A percentile compares a stretch with the other conserved stretches of the same genome.
Conservation (phyloP, 2,888 invertebrate species). For the Nephrotoma flavescens region DNA sequence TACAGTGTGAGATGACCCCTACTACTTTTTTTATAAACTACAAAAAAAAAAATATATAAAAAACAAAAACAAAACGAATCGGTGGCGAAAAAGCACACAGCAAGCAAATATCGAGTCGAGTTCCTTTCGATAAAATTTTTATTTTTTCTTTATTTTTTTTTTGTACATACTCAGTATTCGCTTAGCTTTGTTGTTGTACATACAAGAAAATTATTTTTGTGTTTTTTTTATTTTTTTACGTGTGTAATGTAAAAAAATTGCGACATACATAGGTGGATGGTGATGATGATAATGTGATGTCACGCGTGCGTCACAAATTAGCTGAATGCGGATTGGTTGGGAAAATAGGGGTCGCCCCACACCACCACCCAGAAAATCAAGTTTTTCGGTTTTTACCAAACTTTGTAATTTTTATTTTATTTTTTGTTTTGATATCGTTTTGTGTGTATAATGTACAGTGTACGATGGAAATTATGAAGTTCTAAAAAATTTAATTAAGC, state of each 20-base stretch:
- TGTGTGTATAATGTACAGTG: neutral
- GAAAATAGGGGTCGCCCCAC: neutral
- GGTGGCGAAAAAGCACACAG: neutral
- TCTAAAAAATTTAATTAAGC: neutral
- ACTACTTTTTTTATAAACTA: neutral
- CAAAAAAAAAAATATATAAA: neutral
- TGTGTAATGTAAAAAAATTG: neutral
- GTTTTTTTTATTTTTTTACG: neutral
- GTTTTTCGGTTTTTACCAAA: neutral
- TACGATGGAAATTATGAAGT: neutral
- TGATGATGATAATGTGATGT: conserved; percentile 5
- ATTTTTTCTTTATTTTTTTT: neutral
- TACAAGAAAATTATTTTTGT: neutral
- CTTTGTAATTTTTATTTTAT: neutral
- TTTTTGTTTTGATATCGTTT: neutral
- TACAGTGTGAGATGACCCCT: conserved; percentile 6
- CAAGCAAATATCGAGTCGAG: neutral
- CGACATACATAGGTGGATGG: conserved; percentile 5
- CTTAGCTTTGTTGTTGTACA: neutral
- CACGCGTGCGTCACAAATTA: conserved; percentile 10
- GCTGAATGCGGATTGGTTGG: neutral
- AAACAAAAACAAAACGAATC: neutral
- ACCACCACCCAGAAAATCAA: conserved; percentile 2
- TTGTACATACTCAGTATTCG: neutral
- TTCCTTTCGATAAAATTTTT: neutral